Evolutionary conservation across 2,888 invertebrate genomes (phyloP).

Genomic region (Oscheius sp.): DNA sequence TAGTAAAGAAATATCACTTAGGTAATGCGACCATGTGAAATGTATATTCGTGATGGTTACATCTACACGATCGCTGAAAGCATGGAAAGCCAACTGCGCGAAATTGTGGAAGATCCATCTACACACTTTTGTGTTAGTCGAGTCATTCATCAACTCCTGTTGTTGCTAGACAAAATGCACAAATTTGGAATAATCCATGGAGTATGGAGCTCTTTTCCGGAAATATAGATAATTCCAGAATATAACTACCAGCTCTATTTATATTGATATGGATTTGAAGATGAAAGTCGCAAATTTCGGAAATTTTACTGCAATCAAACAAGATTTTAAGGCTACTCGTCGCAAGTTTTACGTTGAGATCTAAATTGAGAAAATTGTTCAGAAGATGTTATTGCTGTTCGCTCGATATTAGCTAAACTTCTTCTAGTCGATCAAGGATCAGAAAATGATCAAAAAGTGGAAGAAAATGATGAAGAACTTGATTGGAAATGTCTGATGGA

Average conservation of each 20-base stretch:
- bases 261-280: background rate
- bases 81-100: background rate
- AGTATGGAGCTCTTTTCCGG: background rate
- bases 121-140: slow-evolving; percentile 5
- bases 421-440: background rate
- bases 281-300: background rate
- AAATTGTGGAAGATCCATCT: background rate
- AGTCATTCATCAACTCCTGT: slow-evolving; percentile 2
- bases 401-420: background rate
- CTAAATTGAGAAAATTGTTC: background rate
- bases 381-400: slow-evolving; percentile 5
- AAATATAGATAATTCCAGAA: background rate
- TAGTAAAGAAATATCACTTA: background rate
- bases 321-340: too few relatives aligned
- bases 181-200: background rate
- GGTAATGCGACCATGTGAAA: slow-evolving; percentile 5
- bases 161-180: background rate
- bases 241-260: background rate
- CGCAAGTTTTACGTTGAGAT: background rate
- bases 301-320: too few relatives aligned
- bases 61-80: background rate
- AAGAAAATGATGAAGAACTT: background rate
- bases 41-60: slow-evolving; percentile 9
- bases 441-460: background rate
- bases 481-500: slow-evolving; percentile 6